A percentile compares a stretch with the other conserved stretches of the same genome.
These are phyloP conservation scores for Conistra vaccinii DNA, from an alignment of 2,888 invertebrate genomes.

Conservation along the genomic window DNA sequence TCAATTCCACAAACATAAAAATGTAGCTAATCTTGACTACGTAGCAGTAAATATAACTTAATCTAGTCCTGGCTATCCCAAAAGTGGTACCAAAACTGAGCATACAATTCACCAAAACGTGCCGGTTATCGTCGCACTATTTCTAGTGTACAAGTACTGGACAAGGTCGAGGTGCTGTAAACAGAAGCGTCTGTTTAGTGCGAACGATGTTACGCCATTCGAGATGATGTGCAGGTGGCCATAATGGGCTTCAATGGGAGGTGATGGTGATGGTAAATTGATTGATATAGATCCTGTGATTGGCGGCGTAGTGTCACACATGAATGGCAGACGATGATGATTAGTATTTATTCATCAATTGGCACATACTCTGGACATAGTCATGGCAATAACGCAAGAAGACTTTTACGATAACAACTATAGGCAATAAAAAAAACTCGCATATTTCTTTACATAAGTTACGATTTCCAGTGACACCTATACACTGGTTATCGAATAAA, in stretches of 20 bases:
- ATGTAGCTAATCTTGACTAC: background rate
- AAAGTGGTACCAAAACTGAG: background rate
- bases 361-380: background rate
- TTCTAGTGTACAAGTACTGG: conserved; percentile 56
- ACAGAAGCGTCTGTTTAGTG: conserved; percentile 62
- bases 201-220: conserved; percentile 25
- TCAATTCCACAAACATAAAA: background rate
- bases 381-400: background rate
- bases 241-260: conserved; percentile 24
- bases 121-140: conserved; percentile 58
- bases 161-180: conserved; percentile 64
- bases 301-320: background rate
- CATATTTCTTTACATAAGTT: background rate
- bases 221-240: conserved; percentile 36
- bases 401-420: background rate
- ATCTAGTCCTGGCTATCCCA: background rate
- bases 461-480: background rate
- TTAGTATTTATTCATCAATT: background rate
- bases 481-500: background rate
- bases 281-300: conserved; percentile 3
- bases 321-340: background rate
- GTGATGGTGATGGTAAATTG: conserved; percentile 3
- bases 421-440: background rate
- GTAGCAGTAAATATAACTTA: background rate
- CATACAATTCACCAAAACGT: conserved; percentile 27